These are phyloP conservation scores for Magallana ariakensis DNA, from an alignment of 1,140 invertebrate species.

Conservation along the genomic window DNA sequence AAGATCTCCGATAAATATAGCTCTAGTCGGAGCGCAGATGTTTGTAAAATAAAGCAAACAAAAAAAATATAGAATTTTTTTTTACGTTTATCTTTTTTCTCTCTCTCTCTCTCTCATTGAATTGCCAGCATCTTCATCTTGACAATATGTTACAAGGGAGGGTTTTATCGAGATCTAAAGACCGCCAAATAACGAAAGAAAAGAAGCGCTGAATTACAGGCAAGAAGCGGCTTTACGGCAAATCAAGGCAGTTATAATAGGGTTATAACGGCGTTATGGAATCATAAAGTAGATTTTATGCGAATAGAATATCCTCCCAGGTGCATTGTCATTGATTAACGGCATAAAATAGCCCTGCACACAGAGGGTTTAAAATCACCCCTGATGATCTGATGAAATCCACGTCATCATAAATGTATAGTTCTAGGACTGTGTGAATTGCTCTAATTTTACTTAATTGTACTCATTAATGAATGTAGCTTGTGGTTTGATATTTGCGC, in stretches of 20 bases:
- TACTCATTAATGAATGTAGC: too few relatives aligned
- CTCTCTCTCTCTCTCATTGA: neutral
- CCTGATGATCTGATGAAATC: too few relatives aligned
- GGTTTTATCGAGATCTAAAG: neutral
- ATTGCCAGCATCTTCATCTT: slow-evolving; percentile 1
- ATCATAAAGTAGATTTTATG: neutral
- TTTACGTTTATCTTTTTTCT: too few relatives aligned
- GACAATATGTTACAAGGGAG: slow-evolving; percentile 15
- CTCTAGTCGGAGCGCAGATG: neutral
- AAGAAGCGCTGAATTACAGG: neutral
- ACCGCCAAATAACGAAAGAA: neutral
- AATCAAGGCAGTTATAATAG: neutral
- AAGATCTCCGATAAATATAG: neutral
- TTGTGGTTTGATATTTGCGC: too few relatives aligned
- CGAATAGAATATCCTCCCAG: neutral
- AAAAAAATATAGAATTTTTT: too few relatives aligned
- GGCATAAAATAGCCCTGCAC: neutral
- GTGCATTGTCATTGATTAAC: neutral
- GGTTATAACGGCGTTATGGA: neutral
- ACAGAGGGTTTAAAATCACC: neutral
- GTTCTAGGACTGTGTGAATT: too few relatives aligned
- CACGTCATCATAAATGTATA: too few relatives aligned
- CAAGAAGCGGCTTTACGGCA: neutral
- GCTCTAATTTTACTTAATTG: too few relatives aligned
- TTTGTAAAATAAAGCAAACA: neutral